Evolutionary conservation across 2,888 invertebrate species (phyloP), one percentile per base, ranked within the genome.

Genomic region (Ceramica pisi): DNA sequence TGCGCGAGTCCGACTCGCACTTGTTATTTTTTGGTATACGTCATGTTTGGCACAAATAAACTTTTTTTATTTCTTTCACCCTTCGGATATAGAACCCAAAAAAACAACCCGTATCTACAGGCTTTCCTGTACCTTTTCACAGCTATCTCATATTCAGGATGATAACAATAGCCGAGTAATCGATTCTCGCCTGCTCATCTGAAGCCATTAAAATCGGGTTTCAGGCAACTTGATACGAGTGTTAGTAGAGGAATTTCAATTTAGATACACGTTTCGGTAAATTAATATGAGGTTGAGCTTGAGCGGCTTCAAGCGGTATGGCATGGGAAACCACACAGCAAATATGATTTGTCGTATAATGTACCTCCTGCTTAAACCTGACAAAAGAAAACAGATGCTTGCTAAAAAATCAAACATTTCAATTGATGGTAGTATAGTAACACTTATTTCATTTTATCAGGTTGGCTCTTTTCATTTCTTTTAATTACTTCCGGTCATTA

Each of bases 211-310:
- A 41, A 61, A 67, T 61, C 56, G 50, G 53, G 50, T 56, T 61
- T 23, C n/a, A 41, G n/a, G 21, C 48, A 75, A 61, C 50, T 61
- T 51, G 57, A 41, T 21, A n/a, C 46, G 41, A 31, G 41, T 65
- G 65, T 75, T 57, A 74, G 50, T 76, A 31, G 31, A 31, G 31
- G 31, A 6, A 62, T 48, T 31, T 62, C 56, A 41, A 57, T 67
- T 41, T 61, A 59, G 19, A n/a, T 56, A 53, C 12, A 50, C 26
- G 65, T 23, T 46, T 35, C 0, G 51, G 56, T 66, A 81, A 67
- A 76, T 81, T 76, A 67, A 67, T 75, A 62, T 44, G 51, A 53
- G 61, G 41, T 31, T 41, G 31, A 35, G 16, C 31, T 80, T 55
- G 65, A 50, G 26, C 75, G 77, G 68, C 48, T 81, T 81, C 81